Evolutionary conservation across 1,140 invertebrate genomes (phyloP), one percentile per base, ranked within the genome.

Genomic region (Caenorhabditis briggsae): DNA sequence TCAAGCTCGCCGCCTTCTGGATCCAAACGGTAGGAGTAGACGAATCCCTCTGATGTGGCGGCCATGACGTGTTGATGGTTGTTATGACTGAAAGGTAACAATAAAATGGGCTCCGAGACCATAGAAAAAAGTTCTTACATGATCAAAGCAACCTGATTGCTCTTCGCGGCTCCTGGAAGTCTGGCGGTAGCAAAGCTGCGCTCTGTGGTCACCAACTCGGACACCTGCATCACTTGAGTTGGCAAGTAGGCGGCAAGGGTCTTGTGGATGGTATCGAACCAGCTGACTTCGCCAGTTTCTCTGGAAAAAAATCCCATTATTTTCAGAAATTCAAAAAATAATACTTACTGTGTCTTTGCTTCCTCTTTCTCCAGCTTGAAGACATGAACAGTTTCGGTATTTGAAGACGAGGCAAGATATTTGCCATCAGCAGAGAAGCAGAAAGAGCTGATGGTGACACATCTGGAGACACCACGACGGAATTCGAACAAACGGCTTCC

Each of bases 361-460:
- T 78, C 86, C 20, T 88, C 83, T 2, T 82, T 85, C 14, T 96
- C 96, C 89, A 99, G 93, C 93, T 96, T 96, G 93, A 99, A 99
- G 90, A 99, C 95, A 93, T 99, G 97, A 89, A 99, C 96, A 25
- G 97, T 99, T 94, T 98, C 97, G 18, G 97, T 98, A 93, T 98
- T 98, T 90, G 96, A 97, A 84, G 96, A 97, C 89, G 96, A 96
- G 89, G 96, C 96, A 70, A 99, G 94, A 93, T 95, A 98, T 87
- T 95, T 94, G 46, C 96, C 95, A 93, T 98, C 97, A 88, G 95
- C 95, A 93, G 96, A 97, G 94, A 99, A 99, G 61, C 96, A 95
- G 74, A 99, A 93, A 89, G 96, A 97, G 89, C 95, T 95, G 92
- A 99, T 98, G 88, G 95, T 95, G 20, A 97, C 97, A 94, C 94